Evolutionary conservation across 2,113 vertebrate genomes (phyloP), one percentile per base, ranked within the genome.

Genomic region (Paradisaea rubra): DNA sequence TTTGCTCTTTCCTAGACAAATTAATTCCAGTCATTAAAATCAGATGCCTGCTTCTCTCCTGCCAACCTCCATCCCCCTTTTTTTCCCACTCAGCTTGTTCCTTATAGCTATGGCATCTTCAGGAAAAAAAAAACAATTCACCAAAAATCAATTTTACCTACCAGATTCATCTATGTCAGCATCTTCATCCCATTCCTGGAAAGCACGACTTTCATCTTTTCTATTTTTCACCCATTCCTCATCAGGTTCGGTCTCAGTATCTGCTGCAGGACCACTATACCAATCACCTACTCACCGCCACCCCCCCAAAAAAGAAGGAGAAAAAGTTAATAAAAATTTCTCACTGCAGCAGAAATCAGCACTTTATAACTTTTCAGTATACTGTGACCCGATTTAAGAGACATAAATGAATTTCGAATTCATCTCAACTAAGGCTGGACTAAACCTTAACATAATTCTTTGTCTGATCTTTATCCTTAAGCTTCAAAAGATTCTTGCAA

Each of bases 101-200:
- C 25, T 76, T 33, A 68, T 1, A 85, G 20, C 5, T 76, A 35
- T 14, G 23, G 24, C 23, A 83, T 12, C 44, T 33, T 52, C 28
- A 41, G 15, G 11, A 15, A 47, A 78, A 56, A 41, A 44, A 22
- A 28, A 24, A 13, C 12, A 37, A 23, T 24, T 66, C 25, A 63
- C 10, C 42, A 52, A 44, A 44, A 70, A 77, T 44, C 20, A 73
- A 17, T 27, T 81, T 14, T 53, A 85, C 96, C 86, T 91, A 99
- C 99, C 99, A 66, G 99, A 99, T 93, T 99, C 99, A 81, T 99
- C 99, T 64, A 99, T 97, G 76, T 99, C 99, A 7, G 99, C 99
- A 65, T 99, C 99, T 97, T 99, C 99, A 70, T 99, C 99, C 98
- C 98, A 99, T 49, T 99, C 98, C 95, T 99, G 99, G 96, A 99